These are phyloP conservation scores for Chymomyza fuscimana DNA, from an alignment of 2,888 invertebrate genomes.

Conservation along the genomic window DNA sequence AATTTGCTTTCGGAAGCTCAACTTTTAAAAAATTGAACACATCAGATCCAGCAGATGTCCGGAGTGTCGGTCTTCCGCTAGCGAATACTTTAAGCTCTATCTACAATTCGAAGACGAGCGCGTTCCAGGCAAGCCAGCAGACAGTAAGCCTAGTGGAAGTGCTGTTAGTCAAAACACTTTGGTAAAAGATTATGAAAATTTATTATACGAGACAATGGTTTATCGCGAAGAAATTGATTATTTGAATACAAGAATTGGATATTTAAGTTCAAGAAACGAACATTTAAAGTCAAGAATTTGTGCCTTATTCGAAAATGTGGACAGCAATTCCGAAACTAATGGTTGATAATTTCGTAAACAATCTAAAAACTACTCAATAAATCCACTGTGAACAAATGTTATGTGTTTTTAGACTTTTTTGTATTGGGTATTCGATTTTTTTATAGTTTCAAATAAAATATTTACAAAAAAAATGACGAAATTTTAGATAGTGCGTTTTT, in stretches of 20 bases:
- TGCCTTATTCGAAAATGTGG: neutral
- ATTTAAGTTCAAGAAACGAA: neutral
- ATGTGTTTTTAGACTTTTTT: too few species aligned
- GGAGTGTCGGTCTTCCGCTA: conserved; percentile 48
- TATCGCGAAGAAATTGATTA: conserved; percentile 58
- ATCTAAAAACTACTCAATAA: too few species aligned
- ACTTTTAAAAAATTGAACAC: neutral
- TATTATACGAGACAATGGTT: conserved; percentile 50
- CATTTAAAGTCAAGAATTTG: neutral
- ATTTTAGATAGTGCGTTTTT: too few species aligned
- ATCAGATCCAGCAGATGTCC: conserved; percentile 63
- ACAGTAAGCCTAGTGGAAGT: neutral
- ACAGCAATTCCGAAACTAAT: too few species aligned
- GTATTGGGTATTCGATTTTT: too few species aligned
- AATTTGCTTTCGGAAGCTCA: neutral
- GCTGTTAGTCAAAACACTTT: neutral
- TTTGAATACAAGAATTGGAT: conserved; percentile 27
- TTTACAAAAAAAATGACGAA: too few species aligned
- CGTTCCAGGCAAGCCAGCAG: neutral
- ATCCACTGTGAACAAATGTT: too few species aligned
- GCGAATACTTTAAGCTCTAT: conserved; percentile 46
- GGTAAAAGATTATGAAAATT: conserved; percentile 38
- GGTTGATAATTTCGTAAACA: too few species aligned
- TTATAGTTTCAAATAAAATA: too few species aligned
- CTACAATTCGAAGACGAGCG: conserved; percentile 55